Percentiles rank a stretch among this genome's conserved stretches.
Evolutionary conservation across 2,888 invertebrate species (phyloP).

Genomic region (Lasioglossum oenotherae): DNA sequence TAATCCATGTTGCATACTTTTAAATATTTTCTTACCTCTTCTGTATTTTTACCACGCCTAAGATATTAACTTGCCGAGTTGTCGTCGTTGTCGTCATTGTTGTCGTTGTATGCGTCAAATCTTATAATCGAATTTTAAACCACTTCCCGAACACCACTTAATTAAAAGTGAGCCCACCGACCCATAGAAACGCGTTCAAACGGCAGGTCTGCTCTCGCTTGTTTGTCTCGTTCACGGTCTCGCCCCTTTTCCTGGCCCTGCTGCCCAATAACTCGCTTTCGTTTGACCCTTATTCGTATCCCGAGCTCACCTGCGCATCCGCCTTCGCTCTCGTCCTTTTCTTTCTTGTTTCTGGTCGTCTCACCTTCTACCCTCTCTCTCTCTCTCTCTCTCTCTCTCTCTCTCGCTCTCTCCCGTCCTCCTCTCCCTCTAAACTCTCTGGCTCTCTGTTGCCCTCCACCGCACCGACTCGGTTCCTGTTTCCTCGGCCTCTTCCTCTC

Average conservation of each 20-base stretch:
- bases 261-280: conserved; percentile 22
- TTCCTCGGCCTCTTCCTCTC: conserved; percentile 3
- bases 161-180: not conserved
- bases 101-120: too few relatives aligned
- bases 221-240: not conserved
- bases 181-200: not conserved
- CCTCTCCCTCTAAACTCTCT: too few relatives aligned
- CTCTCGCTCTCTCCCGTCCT: not conserved
- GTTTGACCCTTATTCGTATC: conserved; percentile 9
- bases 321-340: conserved; percentile 6
- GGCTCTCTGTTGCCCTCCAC: not conserved
- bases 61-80: too few relatives aligned
- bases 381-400: not conserved
- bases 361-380: not conserved
- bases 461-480: conserved; percentile 19
- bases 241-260: not conserved
- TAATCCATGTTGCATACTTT: too few relatives aligned
- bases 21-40: too few relatives aligned
- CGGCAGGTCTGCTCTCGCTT: not conserved
- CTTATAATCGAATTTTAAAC: too few relatives aligned
- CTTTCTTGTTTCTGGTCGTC: not conserved
- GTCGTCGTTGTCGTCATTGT: too few relatives aligned
- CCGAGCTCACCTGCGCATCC: conserved; percentile 2
- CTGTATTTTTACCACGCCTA: too few relatives aligned
- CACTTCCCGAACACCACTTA: too few relatives aligned